Evolutionary conservation across 2,888 invertebrate genomes (phyloP), one percentile per base, ranked within the genome.

Genomic region (Scotopteryx bipunctaria): DNA sequence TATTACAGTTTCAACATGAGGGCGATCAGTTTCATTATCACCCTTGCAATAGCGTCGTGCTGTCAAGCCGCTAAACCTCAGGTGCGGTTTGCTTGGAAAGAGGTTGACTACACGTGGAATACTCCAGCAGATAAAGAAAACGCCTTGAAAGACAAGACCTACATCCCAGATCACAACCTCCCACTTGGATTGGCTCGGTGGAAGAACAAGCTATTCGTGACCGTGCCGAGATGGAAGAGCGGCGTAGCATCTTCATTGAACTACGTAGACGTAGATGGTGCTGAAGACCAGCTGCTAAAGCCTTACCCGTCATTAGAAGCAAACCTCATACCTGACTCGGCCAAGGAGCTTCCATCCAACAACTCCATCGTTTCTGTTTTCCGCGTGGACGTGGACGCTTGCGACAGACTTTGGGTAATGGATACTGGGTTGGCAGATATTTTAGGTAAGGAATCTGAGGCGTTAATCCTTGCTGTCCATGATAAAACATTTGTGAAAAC

Each of bases 391-490:
- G 93, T 94, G 0, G 96, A 96, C 73, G 90, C 91, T 3, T 96
- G 96, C 67, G 95, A 95, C 74, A 92, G 96, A 33, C 91, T 96
- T 5, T 96, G 96, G 96, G 94, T 95, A 3, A 91, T 96, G 81
- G 96, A 96, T 72, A 94, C 95, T 0, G 96, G 96, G 44, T 80
- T 95, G 25, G 93, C 94, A 31, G 95, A 96, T 73, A 94, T 96
- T 78, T 83, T 93, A 41, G 95, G 95, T 72, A 82, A 91, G 66
- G 19, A 21, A n/a, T n/a, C n/a, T n/a, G n/a, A n/a, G n/a, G n/a
- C n/a, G n/a, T n/a, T n/a, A n/a, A n/a, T n/a, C n/a, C n/a, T n/a
- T n/a, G n/a, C n/a, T n/a, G n/a, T n/a, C n/a, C n/a, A n/a, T n/a
- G n/a, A n/a, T n/a, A n/a, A n/a, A n/a, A n/a, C n/a, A n/a, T n/a